phyloP scores from a whole-genome alignment of 2,797 vertebrate species.

The Taenioides sp. region DNA sequence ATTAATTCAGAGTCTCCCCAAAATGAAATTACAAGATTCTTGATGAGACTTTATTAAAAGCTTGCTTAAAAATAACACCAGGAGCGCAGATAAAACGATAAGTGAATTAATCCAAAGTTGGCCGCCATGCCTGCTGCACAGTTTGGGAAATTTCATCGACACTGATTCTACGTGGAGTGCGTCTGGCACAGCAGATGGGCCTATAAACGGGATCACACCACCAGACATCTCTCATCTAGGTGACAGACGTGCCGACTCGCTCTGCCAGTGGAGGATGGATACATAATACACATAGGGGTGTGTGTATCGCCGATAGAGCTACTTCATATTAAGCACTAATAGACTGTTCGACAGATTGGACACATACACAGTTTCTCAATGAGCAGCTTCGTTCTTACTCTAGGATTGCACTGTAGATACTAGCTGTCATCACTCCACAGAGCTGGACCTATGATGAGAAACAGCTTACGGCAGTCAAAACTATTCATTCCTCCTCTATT shows the following conservation, averaged over 20 bases:
- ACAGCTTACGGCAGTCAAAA: slow-evolving; percentile 19
- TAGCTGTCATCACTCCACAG: slow-evolving; percentile 28
- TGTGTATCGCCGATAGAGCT: slow-evolving; percentile 27
- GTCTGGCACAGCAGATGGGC: slow-evolving; percentile 71
- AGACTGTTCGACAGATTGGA: slow-evolving; percentile 44
- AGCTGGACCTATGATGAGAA: slow-evolving; percentile 40
- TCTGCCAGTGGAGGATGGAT: slow-evolving; percentile 41
- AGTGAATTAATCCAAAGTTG: slow-evolving; percentile 58
- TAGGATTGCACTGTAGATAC: slow-evolving; percentile 24
- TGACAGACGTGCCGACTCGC: slow-evolving; percentile 65
- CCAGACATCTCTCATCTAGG: slow-evolving; percentile 72
- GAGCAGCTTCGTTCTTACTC: slow-evolving; percentile 25
- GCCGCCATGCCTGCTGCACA: slow-evolving; percentile 31
- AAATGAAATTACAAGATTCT: slow-evolving; percentile 47
- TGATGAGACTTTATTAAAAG: slow-evolving; percentile 55
- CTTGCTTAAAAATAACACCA: slow-evolving; percentile 47
- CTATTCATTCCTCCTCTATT: slow-evolving; percentile 31
- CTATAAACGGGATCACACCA: slow-evolving; percentile 74
- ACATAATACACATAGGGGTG: slow-evolving; percentile 40
- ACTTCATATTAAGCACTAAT: slow-evolving; percentile 36
- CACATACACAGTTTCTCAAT: slow-evolving; percentile 32
- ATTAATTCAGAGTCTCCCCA: slow-evolving; percentile 53
- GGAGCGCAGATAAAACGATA: slow-evolving; percentile 31
- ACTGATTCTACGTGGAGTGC: slow-evolving; percentile 59
- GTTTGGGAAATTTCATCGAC: slow-evolving; percentile 50